Evolutionary conservation across 2,113 vertebrate species (phyloP), one percentile per base, ranked within the genome.

Genomic region (Rhinichthys klamathensis): DNA sequence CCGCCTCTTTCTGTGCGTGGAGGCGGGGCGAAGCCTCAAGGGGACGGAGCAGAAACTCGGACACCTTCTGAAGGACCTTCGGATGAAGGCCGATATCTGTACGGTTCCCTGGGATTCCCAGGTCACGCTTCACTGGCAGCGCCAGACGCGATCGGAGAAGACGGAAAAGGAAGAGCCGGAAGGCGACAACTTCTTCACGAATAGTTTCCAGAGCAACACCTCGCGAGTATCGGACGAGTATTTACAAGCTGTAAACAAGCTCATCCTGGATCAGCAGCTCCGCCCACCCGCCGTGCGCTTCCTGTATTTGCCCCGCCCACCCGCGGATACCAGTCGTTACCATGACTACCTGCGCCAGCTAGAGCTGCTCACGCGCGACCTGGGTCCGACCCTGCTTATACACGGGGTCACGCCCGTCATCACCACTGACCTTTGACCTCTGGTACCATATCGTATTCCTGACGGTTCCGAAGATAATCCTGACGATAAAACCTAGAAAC

Each of bases 351-450:
- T 98, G 79, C 93, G 90, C 83, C 97, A 97, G 88, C 94, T 98
- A 86, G 96, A 98, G 80, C 89, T 96, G 89, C 94, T 98, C 87
- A 97, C 96, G 70, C 92, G 90, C 0, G 93, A 95, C 86, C 92
- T 98, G 87, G 97, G 97, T n/a, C 97, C 97, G 72, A 97, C 96
- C 0, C 91, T 98, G 84, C 94, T 98, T 65, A 97, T 97, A 88
- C 97, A 98, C 4, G 97, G 97, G 15, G 94, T 97, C 87, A 97
- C 95, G 0, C 96, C 96, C 0, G 97, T 98, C 89, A 96, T 96
- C 91, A 97, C 96, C 91, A 97, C 96, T 7, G 96, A 97, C 90
- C 96, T 98, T 23, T 98, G 91, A 95, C 61, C 74, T 67, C 30
- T 85, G 35, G n/a, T 65, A 44, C 7, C 6, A 56, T 60, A 44